Evolutionary conservation across 2,888 invertebrate genomes (phyloP), one percentile per base, ranked within the genome.

Genomic region (Unio delphinus): DNA sequence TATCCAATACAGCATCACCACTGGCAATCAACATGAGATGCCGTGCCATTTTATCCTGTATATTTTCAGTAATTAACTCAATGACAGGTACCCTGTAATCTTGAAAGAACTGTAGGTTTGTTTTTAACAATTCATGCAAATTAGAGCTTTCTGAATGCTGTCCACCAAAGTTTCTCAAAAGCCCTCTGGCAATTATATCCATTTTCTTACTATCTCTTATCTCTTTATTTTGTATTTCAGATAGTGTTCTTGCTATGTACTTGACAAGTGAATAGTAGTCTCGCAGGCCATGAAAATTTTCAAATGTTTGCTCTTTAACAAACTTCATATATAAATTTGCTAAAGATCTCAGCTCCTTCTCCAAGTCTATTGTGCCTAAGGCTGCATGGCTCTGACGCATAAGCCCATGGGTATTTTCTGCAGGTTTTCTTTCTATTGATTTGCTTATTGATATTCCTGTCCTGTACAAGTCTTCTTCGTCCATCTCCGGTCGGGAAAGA

Each of bases 401-500:
- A 30, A 30, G 30, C 3, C 5, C 5, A 30, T 30, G 30, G 3
- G 2, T 30, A 1, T 15, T 30, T 45, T 67, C 45, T 3, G 6
- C 5, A n/a, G 28, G 23, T 3, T 23, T 11, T 15, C 56, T 45
- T 8, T 61, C 18, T 56, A 79, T 72, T 4, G 79, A 77, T 34
- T 72, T 65, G 73, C 78, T 79, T 4, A 81, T 83, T n/a, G 83
- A 79, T n/a, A 64, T 61, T 11, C 75, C 80, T n/a, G 82, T 83
- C 59, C 79, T 74, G 65, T 65, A 74, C 15, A 83, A 64, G 58
- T 83, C 83, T 6, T 81, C 70, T 61, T 58, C 73, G 64, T 78
- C 78, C 79, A 82, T 81, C 30, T 83, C 82, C 61, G 84, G 82
- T 55, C 82, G 68, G 17, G 84, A 83, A 15, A 85, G 66, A 70